Conservation (phyloP, 2,888 invertebrate species). For the Melitaea athalia region DNA sequence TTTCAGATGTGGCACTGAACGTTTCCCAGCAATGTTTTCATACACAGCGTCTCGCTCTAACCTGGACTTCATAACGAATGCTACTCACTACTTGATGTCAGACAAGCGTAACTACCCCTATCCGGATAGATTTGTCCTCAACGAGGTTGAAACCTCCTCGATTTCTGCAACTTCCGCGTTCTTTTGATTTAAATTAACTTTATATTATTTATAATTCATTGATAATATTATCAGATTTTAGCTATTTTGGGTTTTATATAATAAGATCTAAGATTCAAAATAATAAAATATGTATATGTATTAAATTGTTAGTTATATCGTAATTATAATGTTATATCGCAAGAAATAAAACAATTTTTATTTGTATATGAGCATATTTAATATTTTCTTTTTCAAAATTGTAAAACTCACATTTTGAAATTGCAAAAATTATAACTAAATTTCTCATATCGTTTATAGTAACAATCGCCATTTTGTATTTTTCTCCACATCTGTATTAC, state of each 20-base stretch:
- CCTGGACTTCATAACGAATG: slow-evolving; percentile 65
- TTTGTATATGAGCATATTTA: slow-evolving; percentile 81
- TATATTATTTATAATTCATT: not conserved
- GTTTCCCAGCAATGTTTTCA: slow-evolving; percentile 69
- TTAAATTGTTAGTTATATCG: not conserved
- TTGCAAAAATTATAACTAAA: slow-evolving; percentile 82
- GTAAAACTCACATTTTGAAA: slow-evolving; percentile 83
- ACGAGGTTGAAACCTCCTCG: slow-evolving; percentile 13
- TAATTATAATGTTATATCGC: not conserved
- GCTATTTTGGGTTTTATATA: not conserved
- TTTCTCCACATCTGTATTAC: slow-evolving; percentile 61
- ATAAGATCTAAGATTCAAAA: no score
- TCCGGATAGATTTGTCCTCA: slow-evolving; percentile 47
- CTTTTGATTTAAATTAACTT: not conserved
- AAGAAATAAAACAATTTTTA: slow-evolving; percentile 58
- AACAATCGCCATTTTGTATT: slow-evolving; percentile 79
- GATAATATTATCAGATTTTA: not conserved
- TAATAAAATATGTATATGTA: no score
- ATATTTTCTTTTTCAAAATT: slow-evolving; percentile 82
- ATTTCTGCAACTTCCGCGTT: not conserved
- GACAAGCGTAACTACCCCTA: slow-evolving; percentile 60
- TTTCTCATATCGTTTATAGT: slow-evolving; percentile 81
- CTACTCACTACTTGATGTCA: slow-evolving; percentile 58
- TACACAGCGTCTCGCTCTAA: slow-evolving; percentile 59
- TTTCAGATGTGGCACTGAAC: slow-evolving; percentile 70